Conservation (phyloP, 1,140 invertebrate genomes). For the fruit fly (Drosophila melanogaster) region Release_6_plus_ISO1_MT NT_037436.4:17765501-17766000, state of each 20-base stretch:
- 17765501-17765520: constrained; percentile 76
- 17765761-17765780: not conserved
- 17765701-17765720: constrained; percentile 7
- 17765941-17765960: not conserved
- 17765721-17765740: not conserved
- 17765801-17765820: not conserved
- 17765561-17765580: constrained; percentile 11
- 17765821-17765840: not conserved
- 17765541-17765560: constrained; percentile 25
- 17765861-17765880: not conserved
- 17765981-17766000: not conserved
- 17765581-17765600: constrained; percentile 30
- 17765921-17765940: not conserved
- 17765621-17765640: constrained; percentile 28
- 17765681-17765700: constrained; percentile 61
- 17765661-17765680: constrained; percentile 72
- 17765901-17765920: not conserved
- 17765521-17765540: constrained; percentile 62
- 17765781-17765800: not conserved
- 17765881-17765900: not conserved
- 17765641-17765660: constrained; percentile 51
- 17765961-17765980: not conserved
- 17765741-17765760: not conserved
- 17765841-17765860: not conserved
- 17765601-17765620: constrained; percentile 49